Percentiles rank a stretch among this genome's conserved stretches.
Evolutionary conservation across 1,140 invertebrate species (phyloP).

Genomic region (Ruditapes philippinarum): DNA sequence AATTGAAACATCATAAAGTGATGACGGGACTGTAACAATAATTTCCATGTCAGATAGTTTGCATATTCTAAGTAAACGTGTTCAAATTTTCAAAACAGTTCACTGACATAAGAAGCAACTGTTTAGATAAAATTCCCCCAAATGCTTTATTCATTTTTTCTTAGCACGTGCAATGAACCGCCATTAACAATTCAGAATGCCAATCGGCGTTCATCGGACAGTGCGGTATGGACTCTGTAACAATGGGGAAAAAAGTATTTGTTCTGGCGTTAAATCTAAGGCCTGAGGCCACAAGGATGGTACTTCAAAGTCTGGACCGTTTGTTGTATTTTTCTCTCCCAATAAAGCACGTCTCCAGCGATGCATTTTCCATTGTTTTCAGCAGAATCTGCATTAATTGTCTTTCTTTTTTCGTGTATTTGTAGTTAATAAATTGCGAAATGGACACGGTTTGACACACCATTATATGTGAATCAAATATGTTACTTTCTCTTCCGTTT

Average conservation of each 20-base stretch:
- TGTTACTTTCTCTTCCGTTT: too few species aligned
- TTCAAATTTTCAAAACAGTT: background rate
- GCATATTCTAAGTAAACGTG: background rate
- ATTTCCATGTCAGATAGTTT: background rate
- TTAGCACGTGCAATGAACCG: background rate
- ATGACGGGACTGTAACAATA: too few species aligned
- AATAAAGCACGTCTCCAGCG: conserved; percentile 18
- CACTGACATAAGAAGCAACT: background rate
- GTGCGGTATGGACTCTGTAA: conserved; percentile 4
- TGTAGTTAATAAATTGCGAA: background rate
- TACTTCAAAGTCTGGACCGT: background rate
- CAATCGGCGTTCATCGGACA: background rate
- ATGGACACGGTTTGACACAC: background rate
- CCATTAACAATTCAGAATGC: background rate
- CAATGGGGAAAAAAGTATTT: conserved; percentile 12
- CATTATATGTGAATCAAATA: too few species aligned
- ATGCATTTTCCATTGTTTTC: conserved; percentile 36
- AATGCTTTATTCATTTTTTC: background rate
- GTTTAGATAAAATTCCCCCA: too few species aligned
- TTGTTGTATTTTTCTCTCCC: conserved; percentile 7
- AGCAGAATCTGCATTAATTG: background rate
- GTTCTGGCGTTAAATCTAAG: background rate
- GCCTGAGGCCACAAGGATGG: background rate
- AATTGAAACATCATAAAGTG: too few species aligned
- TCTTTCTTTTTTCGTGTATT: background rate